Conservation (phyloP, 2,888 invertebrate genomes). For the Eupithecia inturbata region DNA sequence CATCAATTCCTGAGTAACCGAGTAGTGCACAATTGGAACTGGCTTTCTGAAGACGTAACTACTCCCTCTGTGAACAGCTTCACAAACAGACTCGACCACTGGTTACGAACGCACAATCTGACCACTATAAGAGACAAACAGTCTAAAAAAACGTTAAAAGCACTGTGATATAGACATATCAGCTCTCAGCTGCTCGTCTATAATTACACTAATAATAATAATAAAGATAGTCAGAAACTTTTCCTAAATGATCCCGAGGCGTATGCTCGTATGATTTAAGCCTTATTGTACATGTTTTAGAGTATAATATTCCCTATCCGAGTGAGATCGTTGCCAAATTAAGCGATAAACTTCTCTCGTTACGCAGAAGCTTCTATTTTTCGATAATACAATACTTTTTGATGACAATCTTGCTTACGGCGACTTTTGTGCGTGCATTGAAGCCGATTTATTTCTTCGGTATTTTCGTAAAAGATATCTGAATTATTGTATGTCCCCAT, state of each 20-base stretch:
- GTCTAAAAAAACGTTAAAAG: too few species aligned
- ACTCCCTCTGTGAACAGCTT: too few species aligned
- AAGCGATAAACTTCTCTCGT: slow-evolving; percentile 48
- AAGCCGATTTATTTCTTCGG: slow-evolving; percentile 3
- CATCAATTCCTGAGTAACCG: too few species aligned
- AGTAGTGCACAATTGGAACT: too few species aligned
- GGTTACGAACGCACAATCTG: too few species aligned
- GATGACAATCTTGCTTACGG: slow-evolving; percentile 4
- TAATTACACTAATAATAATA: too few species aligned
- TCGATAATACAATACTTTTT: slow-evolving; percentile 50
- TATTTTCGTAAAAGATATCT: slow-evolving; percentile 23
- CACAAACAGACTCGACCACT: too few species aligned
- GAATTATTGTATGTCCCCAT: slow-evolving; percentile 10
- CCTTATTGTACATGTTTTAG: slow-evolving; percentile 4
- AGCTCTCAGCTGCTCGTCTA: too few species aligned
- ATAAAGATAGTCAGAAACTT: neutral
- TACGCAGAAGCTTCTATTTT: slow-evolving; percentile 56
- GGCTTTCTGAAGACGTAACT: too few species aligned
- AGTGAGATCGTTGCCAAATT: slow-evolving; percentile 69
- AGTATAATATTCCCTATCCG: slow-evolving; percentile 41
- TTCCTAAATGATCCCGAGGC: neutral
- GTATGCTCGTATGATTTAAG: neutral
- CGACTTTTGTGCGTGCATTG: neutral
- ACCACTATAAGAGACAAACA: too few species aligned
- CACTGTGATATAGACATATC: too few species aligned